Evolutionary conservation across 2,113 vertebrate species (phyloP).

Genomic region (Pholis gunnellus): DNA sequence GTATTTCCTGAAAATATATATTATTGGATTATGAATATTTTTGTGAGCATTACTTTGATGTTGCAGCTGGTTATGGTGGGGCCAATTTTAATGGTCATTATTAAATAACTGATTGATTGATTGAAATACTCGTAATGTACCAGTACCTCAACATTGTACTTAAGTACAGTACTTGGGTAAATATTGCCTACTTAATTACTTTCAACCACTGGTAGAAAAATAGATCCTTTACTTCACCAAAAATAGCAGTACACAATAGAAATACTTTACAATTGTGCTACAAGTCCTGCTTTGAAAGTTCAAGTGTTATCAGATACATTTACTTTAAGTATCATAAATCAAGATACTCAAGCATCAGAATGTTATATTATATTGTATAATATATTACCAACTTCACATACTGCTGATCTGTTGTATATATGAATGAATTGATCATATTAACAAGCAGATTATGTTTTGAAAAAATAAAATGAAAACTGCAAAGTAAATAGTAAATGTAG

Average conservation of each 20-base stretch:
- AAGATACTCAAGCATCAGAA: not conserved
- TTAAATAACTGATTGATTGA: no score
- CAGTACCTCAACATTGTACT: not conserved
- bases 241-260: not conserved
- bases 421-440: not conserved
- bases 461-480: not conserved
- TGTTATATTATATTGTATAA: not conserved
- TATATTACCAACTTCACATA: no score
- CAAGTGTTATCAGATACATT: conserved; percentile 1
- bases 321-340: not conserved
- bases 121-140: not conserved
- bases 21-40: not conserved
- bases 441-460: not conserved
- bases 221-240: not conserved
- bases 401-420: not conserved
- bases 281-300: not conserved
- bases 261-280: not conserved
- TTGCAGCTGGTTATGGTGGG: not conserved
- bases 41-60: not conserved
- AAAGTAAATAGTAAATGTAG: not conserved
- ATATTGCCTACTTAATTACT: not conserved
- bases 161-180: not conserved
- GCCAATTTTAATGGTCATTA: not conserved
- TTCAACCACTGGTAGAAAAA: not conserved
- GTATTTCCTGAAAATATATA: not conserved